A percentile compares a stretch with the other conserved stretches of the same genome.
These are phyloP conservation scores for Penelope pileata DNA, from an alignment of 2,113 vertebrate genomes.

Conservation along the genomic window DNA sequence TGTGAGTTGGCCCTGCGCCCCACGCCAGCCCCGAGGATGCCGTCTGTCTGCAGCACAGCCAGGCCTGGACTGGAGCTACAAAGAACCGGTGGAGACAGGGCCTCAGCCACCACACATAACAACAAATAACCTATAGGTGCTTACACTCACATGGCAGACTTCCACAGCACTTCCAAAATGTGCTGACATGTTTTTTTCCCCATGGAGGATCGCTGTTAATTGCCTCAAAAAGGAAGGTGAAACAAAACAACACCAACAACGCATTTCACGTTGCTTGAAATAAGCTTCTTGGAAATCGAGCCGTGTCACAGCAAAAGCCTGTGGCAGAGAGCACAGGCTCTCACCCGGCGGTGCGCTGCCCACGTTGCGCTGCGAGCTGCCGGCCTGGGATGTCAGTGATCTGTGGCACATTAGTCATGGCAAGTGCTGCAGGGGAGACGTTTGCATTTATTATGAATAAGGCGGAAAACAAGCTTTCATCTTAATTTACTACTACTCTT, in stretches of 20 bases:
- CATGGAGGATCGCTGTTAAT: fast-evolving
- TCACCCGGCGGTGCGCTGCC: neutral
- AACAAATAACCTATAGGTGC: neutral
- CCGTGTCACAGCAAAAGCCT: neutral
- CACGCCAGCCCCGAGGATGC: neutral
- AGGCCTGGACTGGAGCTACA: neutral
- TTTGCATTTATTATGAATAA: slow-evolving; percentile 58
- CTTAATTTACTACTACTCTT: neutral
- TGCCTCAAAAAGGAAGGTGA: neutral
- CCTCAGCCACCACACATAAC: neutral
- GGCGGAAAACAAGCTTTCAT: slow-evolving; percentile 46
- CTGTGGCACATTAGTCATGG: slow-evolving; percentile 31
- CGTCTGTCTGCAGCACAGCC: neutral
- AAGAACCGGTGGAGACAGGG: neutral
- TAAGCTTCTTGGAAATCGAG: neutral
- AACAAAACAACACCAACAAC: neutral
- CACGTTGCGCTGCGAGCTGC: neutral
- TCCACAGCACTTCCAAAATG: fast-evolving
- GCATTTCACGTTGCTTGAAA: neutral
- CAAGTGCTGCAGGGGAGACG: slow-evolving; percentile 3
- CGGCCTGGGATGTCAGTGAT: neutral
- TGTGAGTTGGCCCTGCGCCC: neutral
- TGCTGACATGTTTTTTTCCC: fast-evolving
- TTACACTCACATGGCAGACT: fast-evolving
- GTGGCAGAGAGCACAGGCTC: neutral